Percentiles rank a stretch among this genome's conserved stretches.
Conservation (phyloP, 2,888 invertebrate species). For the Willowsia nigromaculata region DNA sequence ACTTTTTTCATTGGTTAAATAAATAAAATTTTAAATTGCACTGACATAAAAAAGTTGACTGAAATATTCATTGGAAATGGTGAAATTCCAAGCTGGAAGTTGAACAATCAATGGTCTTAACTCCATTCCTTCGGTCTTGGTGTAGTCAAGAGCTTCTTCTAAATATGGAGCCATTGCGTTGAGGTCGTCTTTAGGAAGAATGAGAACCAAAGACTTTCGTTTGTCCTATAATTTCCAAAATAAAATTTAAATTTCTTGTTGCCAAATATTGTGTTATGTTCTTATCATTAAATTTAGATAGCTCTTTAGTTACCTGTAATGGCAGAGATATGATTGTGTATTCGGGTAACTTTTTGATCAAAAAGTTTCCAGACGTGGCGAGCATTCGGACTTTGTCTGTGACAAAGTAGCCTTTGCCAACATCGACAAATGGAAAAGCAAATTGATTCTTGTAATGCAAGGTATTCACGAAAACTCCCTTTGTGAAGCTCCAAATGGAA, state of each 20-base stretch:
- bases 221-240: slow-evolving; percentile 63
- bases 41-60: slow-evolving; percentile 75
- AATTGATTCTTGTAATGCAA: slow-evolving; percentile 74
- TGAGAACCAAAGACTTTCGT: slow-evolving; percentile 74
- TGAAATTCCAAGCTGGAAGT: slow-evolving; percentile 75
- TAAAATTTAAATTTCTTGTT: background rate
- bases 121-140: slow-evolving; percentile 69
- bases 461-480: slow-evolving; percentile 75
- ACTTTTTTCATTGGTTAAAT: background rate
- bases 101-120: slow-evolving; percentile 70
- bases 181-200: slow-evolving; percentile 73
- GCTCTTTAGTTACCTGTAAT: slow-evolving; percentile 71
- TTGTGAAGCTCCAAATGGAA: slow-evolving; percentile 75
- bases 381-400: slow-evolving; percentile 74
- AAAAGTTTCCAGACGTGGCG: slow-evolving; percentile 74
- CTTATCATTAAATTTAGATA: no score
- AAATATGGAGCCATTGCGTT: slow-evolving; percentile 70
- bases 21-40: background rate
- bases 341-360: slow-evolving; percentile 67
- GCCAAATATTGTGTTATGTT: background rate
- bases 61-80: slow-evolving; percentile 75
- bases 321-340: slow-evolving; percentile 74
- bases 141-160: slow-evolving; percentile 71
- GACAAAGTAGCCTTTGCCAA: slow-evolving; percentile 70
- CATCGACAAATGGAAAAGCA: slow-evolving; percentile 68